Conservation (phyloP, 2,797 vertebrate genomes). For the Neoniphon sammara region DNA sequence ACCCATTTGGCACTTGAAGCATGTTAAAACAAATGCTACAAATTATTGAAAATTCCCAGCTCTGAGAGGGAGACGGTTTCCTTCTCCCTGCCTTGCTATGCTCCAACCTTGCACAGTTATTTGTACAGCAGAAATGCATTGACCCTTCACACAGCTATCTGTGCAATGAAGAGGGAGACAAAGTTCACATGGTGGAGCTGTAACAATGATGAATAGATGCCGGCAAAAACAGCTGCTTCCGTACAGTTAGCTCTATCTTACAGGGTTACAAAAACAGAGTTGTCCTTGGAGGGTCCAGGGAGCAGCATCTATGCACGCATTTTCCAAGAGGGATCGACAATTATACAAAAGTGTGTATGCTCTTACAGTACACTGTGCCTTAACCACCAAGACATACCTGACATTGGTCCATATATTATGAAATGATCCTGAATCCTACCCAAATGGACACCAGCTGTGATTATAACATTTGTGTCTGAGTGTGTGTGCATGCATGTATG, state of each 20-base stretch:
- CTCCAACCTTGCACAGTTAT: constrained; percentile 10
- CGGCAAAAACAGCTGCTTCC: constrained; percentile 17
- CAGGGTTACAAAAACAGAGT: constrained; percentile 15
- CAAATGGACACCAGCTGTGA: constrained; percentile 15
- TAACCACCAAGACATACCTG: neutral
- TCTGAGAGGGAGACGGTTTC: neutral
- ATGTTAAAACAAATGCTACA: neutral
- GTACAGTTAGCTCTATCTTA: neutral
- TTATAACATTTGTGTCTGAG: neutral
- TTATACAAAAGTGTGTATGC: too few species aligned
- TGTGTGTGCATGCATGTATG: neutral
- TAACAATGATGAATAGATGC: constrained; percentile 4
- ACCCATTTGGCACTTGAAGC: neutral
- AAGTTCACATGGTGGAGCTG: constrained; percentile 21
- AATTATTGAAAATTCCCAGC: neutral
- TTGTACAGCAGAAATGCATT: neutral
- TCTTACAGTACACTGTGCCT: neutral
- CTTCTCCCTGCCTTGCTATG: neutral
- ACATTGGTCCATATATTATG: constrained; percentile 12
- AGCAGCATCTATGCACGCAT: neutral
- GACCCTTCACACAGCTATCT: constrained; percentile 41
- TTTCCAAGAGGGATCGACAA: neutral
- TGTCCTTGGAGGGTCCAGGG: constrained; percentile 7
- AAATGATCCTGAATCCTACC: neutral
- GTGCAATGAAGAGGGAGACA: constrained; percentile 16